Percentiles rank a stretch among this genome's conserved stretches.
These are phyloP conservation scores for Neodiprion pinetum DNA, from an alignment of 1,140 invertebrate genomes.

Conservation along the genomic window DNA sequence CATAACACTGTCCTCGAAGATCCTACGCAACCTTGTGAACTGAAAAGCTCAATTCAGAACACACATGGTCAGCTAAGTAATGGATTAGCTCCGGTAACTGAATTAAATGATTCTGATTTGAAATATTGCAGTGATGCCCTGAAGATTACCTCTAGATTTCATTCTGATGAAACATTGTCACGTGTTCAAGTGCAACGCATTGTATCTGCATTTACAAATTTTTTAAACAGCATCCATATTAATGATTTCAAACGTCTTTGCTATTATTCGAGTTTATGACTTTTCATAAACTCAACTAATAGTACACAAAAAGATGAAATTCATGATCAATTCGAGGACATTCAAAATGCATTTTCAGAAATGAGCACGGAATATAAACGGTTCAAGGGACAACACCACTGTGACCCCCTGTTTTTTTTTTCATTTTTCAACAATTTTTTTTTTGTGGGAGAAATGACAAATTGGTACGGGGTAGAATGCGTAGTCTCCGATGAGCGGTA, in stretches of 20 bases:
- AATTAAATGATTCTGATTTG: too few species aligned
- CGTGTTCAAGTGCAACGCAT: slow-evolving; percentile 14
- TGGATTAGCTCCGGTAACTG: too few species aligned
- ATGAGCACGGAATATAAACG: slow-evolving; percentile 23
- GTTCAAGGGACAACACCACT: slow-evolving; percentile 18
- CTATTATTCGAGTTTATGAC: too few species aligned
- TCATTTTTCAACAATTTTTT: too few species aligned
- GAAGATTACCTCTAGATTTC: background rate
- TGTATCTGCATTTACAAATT: slow-evolving; percentile 14
- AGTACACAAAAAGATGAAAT: slow-evolving; percentile 9
- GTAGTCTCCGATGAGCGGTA: too few species aligned
- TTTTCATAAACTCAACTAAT: background rate
- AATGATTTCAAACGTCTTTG: slow-evolving; percentile 26
- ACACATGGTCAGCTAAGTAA: too few species aligned
- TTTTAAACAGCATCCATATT: slow-evolving; percentile 21
- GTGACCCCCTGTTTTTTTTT: too few species aligned
- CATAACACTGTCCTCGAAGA: too few species aligned
- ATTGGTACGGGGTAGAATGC: too few species aligned
- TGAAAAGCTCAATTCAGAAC: too few species aligned
- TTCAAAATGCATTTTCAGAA: slow-evolving; percentile 23
- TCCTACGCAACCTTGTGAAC: too few species aligned
- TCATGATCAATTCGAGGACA: slow-evolving; percentile 18
- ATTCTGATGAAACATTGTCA: slow-evolving; percentile 11
- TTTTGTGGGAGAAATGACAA: too few species aligned
- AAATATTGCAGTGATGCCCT: background rate